Evolutionary conservation across 2,888 invertebrate species (phyloP).

Genomic region (Cremastobaeus sp.): DNA sequence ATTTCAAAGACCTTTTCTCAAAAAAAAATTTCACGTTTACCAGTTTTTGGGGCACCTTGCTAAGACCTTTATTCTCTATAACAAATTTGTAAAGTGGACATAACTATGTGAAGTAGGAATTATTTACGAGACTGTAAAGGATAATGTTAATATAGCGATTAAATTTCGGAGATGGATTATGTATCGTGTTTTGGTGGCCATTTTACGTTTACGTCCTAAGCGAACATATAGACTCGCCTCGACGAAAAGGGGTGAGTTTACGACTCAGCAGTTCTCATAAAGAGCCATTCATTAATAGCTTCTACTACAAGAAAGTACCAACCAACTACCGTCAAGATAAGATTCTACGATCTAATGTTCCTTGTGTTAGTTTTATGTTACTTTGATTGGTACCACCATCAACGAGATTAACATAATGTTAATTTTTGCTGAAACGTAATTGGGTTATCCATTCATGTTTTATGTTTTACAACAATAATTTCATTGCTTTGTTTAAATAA

Average conservation of each 20-base stretch:
- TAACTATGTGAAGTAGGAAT: conserved; percentile 36
- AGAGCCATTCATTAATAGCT: conserved; percentile 72
- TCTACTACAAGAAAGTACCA: conserved; percentile 55
- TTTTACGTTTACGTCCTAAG: conserved; percentile 54
- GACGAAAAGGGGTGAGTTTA: conserved; percentile 71
- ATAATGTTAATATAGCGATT: conserved; percentile 56
- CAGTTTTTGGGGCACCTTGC: too few species aligned
- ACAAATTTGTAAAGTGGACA: conserved; percentile 29
- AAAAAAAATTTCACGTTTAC: too few species aligned
- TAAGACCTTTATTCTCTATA: too few species aligned
- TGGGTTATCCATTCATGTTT: too few species aligned
- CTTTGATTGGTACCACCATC: conserved; percentile 72
- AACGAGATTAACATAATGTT: conserved; percentile 60
- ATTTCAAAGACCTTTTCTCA: too few species aligned
- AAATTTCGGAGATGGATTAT: conserved; percentile 58
- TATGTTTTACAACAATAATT: not conserved
- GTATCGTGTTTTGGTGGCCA: conserved; percentile 56
- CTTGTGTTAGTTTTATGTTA: conserved; percentile 70
- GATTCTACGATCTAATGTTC: conserved; percentile 64
- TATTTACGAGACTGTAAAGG: conserved; percentile 56
- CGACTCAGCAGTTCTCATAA: conserved; percentile 68
- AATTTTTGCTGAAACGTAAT: conserved; percentile 47
- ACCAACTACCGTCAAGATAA: conserved; percentile 59
- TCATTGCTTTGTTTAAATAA: too few species aligned
- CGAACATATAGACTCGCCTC: conserved; percentile 41